Evolutionary conservation across 2,888 invertebrate genomes (phyloP), one percentile per base, ranked within the genome.

Genomic region (Acronicta psi): DNA sequence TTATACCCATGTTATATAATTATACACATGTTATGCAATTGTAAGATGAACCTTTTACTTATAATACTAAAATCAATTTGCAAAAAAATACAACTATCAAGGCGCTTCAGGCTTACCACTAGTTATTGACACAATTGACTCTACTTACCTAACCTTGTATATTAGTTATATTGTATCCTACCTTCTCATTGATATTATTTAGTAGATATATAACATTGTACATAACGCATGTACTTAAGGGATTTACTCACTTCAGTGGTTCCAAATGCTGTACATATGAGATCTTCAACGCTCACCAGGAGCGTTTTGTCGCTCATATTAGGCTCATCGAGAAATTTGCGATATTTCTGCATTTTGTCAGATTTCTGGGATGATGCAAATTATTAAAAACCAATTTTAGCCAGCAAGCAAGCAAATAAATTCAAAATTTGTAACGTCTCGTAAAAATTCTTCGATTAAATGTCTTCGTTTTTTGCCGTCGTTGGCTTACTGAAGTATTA

Each of bases 231-330:
- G 9, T 9, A 7, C 9, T 25, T 25, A 25, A 7, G 1, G 2
- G 25, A 2, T 47, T 14, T 2, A 59, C 77, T 79, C 62, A 85
- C 85, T 0, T 75, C 58, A 0, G 14, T 0, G 0, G 87, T 69
- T 1, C 91, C 91, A 79, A 92, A 81, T 0, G 89, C 86, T 29
- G 79, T 75, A 53, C 76, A 71, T 52, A 92, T 92, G 5, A 92
- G 84, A 34, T 91, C 90, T 58, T 92, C 91, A 0, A 92, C 85
- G 46, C 81, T 91, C 13, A 91, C 47, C 0, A 91, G 78, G 0
- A 91, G 56, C 1, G 84, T 75, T 9, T 55, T 62, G 46, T 90
- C 90, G 67, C 89, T 89, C 88, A 88, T 88, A n/a, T 62, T 74
- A 1, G 88, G 84, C n/a, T 81, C 83, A 11, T 79, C 83, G 10